A percentile compares a stretch with the other conserved stretches of the same genome.
Evolutionary conservation across 2,888 invertebrate species (phyloP).

Genomic region (Dryomyza anilis): DNA sequence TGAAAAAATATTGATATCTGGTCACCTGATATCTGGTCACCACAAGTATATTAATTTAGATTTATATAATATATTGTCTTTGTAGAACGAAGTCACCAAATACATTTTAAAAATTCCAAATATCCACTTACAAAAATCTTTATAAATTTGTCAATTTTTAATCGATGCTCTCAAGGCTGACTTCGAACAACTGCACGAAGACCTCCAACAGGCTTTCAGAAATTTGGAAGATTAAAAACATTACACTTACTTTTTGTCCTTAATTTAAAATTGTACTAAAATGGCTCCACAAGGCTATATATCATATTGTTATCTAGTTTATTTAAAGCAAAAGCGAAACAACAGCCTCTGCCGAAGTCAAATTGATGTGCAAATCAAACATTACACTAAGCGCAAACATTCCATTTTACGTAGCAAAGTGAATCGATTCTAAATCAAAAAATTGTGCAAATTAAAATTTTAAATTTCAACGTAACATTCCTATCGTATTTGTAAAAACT

Average conservation of each 20-base stretch:
- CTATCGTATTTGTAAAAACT: conserved; percentile 13
- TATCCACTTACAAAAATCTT: too few relatives aligned
- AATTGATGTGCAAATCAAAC: conserved; percentile 20
- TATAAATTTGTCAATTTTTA: too few relatives aligned
- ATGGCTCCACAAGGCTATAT: not conserved
- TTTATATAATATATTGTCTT: not conserved
- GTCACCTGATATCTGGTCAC: too few relatives aligned
- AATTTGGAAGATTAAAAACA: conserved; percentile 91
- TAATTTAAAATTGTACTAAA: conserved; percentile 29
- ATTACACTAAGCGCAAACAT: conserved; percentile 22
- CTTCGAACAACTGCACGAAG: conserved; percentile 95
- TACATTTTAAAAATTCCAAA: too few relatives aligned
- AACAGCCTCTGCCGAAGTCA: conserved; percentile 22
- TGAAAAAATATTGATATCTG: too few relatives aligned
- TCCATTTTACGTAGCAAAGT: conserved; percentile 25
- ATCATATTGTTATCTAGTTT: conserved; percentile 31
- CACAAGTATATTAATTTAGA: not conserved
- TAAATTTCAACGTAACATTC: conserved; percentile 22
- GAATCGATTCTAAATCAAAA: conserved; percentile 9
- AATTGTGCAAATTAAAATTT: too few relatives aligned
- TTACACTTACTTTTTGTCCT: conserved; percentile 12
- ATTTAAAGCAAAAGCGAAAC: conserved; percentile 24
- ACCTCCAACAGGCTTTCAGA: conserved; percentile 96
- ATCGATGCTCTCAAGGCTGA: conserved; percentile 96
- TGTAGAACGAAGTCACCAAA: too few relatives aligned